phyloP scores from a whole-genome alignment of 1,140 invertebrate species.

The Euura lappo region DNA sequence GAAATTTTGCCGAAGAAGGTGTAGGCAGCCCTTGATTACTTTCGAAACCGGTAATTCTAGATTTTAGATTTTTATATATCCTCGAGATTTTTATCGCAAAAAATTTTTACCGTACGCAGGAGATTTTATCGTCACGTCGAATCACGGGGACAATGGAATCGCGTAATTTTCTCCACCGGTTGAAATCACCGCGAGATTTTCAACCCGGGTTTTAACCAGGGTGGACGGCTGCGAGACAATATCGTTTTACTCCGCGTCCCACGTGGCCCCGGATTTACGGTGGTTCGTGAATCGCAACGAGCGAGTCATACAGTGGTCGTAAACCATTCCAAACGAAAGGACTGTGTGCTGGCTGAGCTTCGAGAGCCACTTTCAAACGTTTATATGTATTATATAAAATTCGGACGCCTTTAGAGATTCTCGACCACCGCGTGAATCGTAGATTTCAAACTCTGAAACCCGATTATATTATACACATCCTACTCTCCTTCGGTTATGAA shows the following conservation, averaged over 20 bases:
- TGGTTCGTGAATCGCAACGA: not conserved
- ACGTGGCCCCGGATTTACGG: not conserved
- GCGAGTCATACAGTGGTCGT: not conserved
- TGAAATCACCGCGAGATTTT: not conserved
- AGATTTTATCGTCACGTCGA: not conserved
- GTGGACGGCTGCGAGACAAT: not conserved
- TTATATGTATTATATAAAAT: not conserved
- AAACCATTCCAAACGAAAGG: not conserved
- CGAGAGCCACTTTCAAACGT: too few relatives aligned
- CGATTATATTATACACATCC: too few relatives aligned
- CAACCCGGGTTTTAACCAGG: not conserved
- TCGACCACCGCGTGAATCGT: too few relatives aligned
- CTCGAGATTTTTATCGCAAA: not conserved
- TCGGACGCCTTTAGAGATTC: not conserved
- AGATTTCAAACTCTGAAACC: too few relatives aligned
- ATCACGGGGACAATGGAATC: not conserved
- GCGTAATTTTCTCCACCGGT: not conserved
- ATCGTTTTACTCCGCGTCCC: not conserved
- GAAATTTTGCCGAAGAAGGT: not conserved
- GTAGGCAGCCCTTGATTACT: not conserved
- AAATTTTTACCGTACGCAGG: not conserved
- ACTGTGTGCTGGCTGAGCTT: not conserved
- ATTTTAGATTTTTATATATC: not conserved
- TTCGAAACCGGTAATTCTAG: not conserved
- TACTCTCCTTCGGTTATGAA: too few relatives aligned